Evolutionary conservation across 1,140 invertebrate genomes (phyloP), one percentile per base, ranked within the genome.

Genomic region (Zaprionus tsacasi): DNA sequence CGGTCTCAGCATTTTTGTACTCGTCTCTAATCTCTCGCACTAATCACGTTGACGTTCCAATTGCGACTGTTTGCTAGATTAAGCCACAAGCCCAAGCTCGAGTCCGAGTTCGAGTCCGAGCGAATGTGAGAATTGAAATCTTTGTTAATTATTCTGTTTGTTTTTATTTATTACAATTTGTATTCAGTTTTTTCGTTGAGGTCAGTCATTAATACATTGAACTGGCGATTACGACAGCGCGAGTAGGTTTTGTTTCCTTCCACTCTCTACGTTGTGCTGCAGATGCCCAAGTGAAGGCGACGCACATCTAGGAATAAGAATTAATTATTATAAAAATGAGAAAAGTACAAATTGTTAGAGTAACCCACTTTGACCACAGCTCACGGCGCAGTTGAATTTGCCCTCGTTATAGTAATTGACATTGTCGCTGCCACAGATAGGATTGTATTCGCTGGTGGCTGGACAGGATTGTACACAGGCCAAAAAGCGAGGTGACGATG

Each of bases 371-470:
- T 91, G 92, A 76, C 95, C 95, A 91, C 95, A 96, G 1, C 36
- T 30, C 55, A 91, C 70, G 6, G 95, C 94, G 80, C 96, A 96
- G 5, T 91, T 65, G 13, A 96, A 86, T 52, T 78, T 92, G 48
- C 94, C 94, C 7, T 82, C 78, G 88, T 96, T 96, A 6, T 81
- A 81, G 79, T 96, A 97, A 2, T 94, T 94, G 5, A 93, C 81
- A 6, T 93, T 92, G 78, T 97, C 95, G 1, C 94, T 92, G 17
- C 96, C 96, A 82, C 96, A 97, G 2, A 97, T 94, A 27, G 96
- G 96, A 90, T 95, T 95, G 78, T 95, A 96, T 79, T 96, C 94
- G 0, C 92, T 85, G 10, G 95, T 95, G 0, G 92, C 87, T 27
- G 76, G 85, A 56, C 91, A 92, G 3, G 58, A 36, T 13, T 80